Percentiles rank a stretch among this genome's conserved stretches.
Conservation (phyloP, 1,140 invertebrate genomes). For the Musca domestica region DNA sequence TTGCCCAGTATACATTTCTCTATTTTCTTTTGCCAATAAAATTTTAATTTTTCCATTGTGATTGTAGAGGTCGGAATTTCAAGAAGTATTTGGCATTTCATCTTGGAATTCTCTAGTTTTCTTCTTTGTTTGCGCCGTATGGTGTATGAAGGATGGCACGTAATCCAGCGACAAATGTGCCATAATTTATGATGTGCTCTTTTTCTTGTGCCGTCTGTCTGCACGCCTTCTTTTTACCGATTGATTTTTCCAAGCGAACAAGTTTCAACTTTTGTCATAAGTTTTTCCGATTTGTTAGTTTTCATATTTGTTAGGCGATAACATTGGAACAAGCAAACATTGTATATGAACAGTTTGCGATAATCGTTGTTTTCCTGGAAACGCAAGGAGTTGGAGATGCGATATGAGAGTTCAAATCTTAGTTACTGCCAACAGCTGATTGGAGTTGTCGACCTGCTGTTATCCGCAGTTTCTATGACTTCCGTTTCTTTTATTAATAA, state of each 20-base stretch:
- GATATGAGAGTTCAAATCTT: too few relatives aligned
- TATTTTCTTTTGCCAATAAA: conserved; percentile 5
- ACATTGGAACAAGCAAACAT: conserved; percentile 12
- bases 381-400: neutral
- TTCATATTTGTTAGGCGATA: neutral
- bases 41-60: neutral
- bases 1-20: conserved; percentile 1
- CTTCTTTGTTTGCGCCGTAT: too few relatives aligned
- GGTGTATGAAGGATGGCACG: neutral
- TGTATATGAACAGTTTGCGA: too few relatives aligned
- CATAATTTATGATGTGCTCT: conserved; percentile 19
- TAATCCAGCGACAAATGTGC: conserved; percentile 12
- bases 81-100: conserved; percentile 2
- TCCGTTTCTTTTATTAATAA: conserved; percentile 10
- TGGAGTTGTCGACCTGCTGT: conserved; percentile 8
- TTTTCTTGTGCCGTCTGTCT: too few relatives aligned
- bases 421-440: neutral
- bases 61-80: neutral
- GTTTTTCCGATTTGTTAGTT: neutral
- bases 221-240: too few relatives aligned
- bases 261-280: conserved; percentile 1
- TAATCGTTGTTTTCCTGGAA: too few relatives aligned
- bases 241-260: conserved; percentile 2
- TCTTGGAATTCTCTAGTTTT: too few relatives aligned
- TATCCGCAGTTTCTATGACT: too few relatives aligned